Evolutionary conservation across 2,888 invertebrate genomes (phyloP), one percentile per base, ranked within the genome.

Genomic region (Perdita meconis): DNA sequence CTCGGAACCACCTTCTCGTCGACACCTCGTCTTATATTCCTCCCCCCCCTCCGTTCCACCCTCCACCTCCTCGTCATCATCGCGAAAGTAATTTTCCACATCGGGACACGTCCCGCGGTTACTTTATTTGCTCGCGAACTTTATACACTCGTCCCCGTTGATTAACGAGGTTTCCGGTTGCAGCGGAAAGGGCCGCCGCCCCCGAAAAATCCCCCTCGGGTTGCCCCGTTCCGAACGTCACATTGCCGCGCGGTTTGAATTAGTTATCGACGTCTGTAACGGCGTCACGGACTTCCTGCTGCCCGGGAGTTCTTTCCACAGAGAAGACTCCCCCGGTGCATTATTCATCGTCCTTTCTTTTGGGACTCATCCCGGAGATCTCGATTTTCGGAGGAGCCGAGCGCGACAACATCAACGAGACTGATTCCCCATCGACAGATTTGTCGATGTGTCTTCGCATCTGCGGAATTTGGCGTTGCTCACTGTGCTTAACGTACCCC

Each of bases 41-140:
- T 24, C 13, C 19, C 22, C 34, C 34, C 16, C 2, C 30, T 19
- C 16, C 16, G 19, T 16, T 1, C 19, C 42, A 40, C 1, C 66
- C 47, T 22, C 30, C 19, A n/a, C 61, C 34, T 26, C 51, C 53
- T 57, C 74, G 22, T 69, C 82, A 57, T 75, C 78, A 82, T 82
- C 79, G 53, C 30, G 44, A 47, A 72, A 79, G 78, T 77, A 79
- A 79, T 79, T 79, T 79, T 79, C 77, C 64, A 68, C 78, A 38
- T 56, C 78, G 72, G 53, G 50, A 72, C 78, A 30, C 47, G 72
- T 63, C 67, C 50, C 53, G 47, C 47, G 78, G 66, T 68, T 81
- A 78, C 78, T 83, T 78, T 83, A 82, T 81, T 78, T 83, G 69
- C 70, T 51, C 8, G 16, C 63, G 16, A 83, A 83, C 74, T 82